phyloP scores from a whole-genome alignment of 1,140 invertebrate genomes.

The Drosophila nannoptera region DNA sequence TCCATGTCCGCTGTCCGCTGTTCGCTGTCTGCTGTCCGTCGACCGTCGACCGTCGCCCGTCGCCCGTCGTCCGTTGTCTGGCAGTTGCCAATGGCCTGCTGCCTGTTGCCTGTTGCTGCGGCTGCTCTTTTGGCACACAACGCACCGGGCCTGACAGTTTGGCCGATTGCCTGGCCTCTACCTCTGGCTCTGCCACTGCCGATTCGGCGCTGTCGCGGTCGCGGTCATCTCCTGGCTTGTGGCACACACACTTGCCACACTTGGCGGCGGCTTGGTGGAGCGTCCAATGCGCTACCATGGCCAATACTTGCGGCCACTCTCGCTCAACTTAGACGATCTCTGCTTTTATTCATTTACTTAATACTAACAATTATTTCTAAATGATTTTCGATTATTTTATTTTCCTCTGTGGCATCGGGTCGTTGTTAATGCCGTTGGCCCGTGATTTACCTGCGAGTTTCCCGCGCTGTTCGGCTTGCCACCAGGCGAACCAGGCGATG shows the following conservation, averaged over 20 bases:
- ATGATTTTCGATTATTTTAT: too few species aligned
- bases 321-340: too few species aligned
- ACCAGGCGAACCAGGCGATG: conserved; percentile 30
- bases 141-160: conserved; percentile 72
- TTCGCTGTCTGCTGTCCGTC: conserved; percentile 38
- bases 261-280: conserved; percentile 22
- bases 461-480: conserved; percentile 33
- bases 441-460: conserved; percentile 32
- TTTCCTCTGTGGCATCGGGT: conserved; percentile 7
- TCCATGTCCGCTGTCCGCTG: conserved; percentile 21
- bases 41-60: conserved; percentile 1
- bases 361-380: too few species aligned
- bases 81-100: conserved; percentile 16
- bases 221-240: conserved; percentile 69
- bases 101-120: conserved; percentile 39
- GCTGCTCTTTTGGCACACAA: conserved; percentile 71
- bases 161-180: conserved; percentile 62
- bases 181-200: conserved; percentile 1
- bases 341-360: neutral
- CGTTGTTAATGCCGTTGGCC: conserved; percentile 17
- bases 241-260: conserved; percentile 50
- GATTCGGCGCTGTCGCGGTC: conserved; percentile 48
- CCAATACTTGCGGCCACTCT: neutral
- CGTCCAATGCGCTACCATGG: conserved; percentile 31
- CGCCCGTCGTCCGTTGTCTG: conserved; percentile 15